Evolutionary conservation across 2,888 invertebrate species (phyloP), one percentile per base, ranked within the genome.

Genomic region (Trachelus iudaicus): DNA sequence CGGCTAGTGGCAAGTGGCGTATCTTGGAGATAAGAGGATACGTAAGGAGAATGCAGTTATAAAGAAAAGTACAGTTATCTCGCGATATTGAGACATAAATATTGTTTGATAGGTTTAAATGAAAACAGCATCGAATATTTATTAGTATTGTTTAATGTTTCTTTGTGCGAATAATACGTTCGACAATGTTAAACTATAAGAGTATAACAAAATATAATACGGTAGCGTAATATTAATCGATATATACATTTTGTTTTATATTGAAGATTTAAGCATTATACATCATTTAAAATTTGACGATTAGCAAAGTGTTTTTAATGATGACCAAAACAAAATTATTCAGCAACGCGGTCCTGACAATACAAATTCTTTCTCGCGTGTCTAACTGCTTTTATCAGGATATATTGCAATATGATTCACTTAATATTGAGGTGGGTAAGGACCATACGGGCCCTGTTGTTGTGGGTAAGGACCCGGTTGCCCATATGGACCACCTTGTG

Each of bases 401-500:
- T 56, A 23, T 23, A 23, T 56, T 56, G 23, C 23, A 23, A 56
- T 56, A 23, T 56, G 23, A 56, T 56, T 56, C 9, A 56, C 30
- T 82, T 87, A 88, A 75, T 87, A 88, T 56, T 79, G 84, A 34
- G 77, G 85, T 56, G 86, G 82, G 76, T 89, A 89, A 11, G 83
- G 86, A 83, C 85, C 74, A 34, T 74, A 74, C 74, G 81, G 80
- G 69, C 80, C 86, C 80, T 84, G 83, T 75, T 88, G 87, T 12
- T 85, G 83, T 73, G 86, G 83, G 75, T 85, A 84, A 35, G 86
- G 87, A 76, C 88, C 83, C 23, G 83, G 81, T 75, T 89, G 88
- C 68, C 86, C 83, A 79, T 89, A 87, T 11, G 90, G 92, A 83
- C 92, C 92, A 82, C 87, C 87, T 84, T 87, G 87, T 68, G 86